A percentile compares a stretch with the other conserved stretches of the same genome.
Conservation (phyloP, 2,113 vertebrate species). For the Nipponia nippon region DNA sequence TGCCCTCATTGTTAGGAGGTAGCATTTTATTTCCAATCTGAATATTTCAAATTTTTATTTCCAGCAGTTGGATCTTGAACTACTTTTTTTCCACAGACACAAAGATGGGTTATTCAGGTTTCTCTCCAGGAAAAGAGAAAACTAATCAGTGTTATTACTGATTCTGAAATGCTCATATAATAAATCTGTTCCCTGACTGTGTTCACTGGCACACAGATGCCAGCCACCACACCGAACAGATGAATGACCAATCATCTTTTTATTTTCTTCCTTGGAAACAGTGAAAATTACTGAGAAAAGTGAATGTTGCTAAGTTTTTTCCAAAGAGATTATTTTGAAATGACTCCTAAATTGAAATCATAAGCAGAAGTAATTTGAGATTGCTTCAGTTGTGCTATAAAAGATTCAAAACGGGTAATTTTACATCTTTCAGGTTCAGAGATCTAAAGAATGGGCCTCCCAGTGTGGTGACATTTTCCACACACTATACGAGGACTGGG, state of each 20-base stretch:
- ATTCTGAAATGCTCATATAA: conserved; percentile 19
- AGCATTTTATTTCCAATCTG: not conserved
- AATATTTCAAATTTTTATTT: not conserved
- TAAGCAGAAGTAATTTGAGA: conserved; percentile 12
- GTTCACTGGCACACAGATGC: not conserved
- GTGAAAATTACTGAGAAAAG: conserved; percentile 17
- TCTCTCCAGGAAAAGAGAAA: conserved; percentile 20
- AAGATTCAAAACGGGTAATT: not conserved
- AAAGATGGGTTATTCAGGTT: not conserved
- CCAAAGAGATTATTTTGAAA: conserved; percentile 25
- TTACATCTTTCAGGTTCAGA: not conserved
- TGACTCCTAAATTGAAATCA: conserved; percentile 39
- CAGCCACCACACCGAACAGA: conserved; percentile 9
- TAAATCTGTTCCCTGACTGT: conserved; percentile 10
- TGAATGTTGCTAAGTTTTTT: not conserved
- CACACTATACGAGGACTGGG: not conserved
- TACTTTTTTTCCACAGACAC: not conserved
- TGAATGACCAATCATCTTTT: conserved; percentile 35
- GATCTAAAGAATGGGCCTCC: not conserved
- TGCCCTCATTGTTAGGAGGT: not conserved
- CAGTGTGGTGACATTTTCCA: not conserved
- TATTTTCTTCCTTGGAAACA: conserved; percentile 22
- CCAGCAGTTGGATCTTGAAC: not conserved
- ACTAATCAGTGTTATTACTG: conserved; percentile 27
- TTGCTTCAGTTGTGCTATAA: not conserved